A percentile compares a stretch with the other conserved stretches of the same genome.
phyloP scores from a whole-genome alignment of 2,888 invertebrate genomes.

The Sinohyriopsis cumingii region DNA sequence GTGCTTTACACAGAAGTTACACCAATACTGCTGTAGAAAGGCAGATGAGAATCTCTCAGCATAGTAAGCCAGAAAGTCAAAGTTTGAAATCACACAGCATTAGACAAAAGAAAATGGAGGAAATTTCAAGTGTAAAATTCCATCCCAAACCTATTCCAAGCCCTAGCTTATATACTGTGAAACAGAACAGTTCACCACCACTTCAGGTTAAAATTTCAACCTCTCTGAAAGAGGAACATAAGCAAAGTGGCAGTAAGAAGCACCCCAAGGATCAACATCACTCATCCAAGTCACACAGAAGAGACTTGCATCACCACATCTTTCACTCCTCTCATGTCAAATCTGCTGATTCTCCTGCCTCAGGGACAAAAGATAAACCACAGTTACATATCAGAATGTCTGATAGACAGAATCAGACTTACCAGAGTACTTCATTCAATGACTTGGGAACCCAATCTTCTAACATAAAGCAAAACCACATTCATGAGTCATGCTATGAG shows the following conservation, averaged over 20 bases:
- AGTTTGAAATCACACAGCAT: neutral
- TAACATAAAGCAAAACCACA: no score
- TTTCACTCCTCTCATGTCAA: no score
- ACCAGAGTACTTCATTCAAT: no score
- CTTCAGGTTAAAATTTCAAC: constrained; percentile 53
- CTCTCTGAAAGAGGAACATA: constrained; percentile 15
- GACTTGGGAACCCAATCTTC: no score
- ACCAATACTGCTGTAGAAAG: neutral
- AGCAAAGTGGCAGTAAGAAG: constrained; percentile 13
- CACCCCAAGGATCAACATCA: neutral
- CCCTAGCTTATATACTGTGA: neutral
- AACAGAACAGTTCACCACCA: constrained; percentile 30
- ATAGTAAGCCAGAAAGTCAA: constrained; percentile 4
- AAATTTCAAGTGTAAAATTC: constrained; percentile 6
- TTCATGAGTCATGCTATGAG: no score
- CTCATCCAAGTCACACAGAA: constrained; percentile 7
- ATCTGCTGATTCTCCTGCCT: no score
- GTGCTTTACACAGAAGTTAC: neutral
- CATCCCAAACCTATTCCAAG: constrained; percentile 3
- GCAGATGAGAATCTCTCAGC: neutral
- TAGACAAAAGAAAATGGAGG: neutral
- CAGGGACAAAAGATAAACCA: no score
- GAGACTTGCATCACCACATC: no score
- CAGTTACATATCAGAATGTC: no score
- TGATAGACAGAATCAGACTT: no score